Base-by-base conservation (phyloP, 2,113 vertebrate species). In the Onychostruthus taczanowskii region DNA sequence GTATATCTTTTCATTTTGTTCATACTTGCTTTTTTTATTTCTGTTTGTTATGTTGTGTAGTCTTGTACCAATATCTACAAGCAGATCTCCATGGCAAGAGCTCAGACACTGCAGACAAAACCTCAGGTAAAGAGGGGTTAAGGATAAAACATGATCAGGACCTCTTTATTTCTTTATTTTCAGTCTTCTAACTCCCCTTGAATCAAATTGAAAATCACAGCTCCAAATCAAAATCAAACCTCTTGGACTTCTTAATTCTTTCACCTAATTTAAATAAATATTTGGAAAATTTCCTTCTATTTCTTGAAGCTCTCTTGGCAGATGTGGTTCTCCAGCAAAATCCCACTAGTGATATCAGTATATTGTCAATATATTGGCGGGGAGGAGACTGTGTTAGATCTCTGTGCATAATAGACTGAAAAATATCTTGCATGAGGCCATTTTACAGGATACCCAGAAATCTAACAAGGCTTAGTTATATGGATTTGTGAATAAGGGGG, bases 31-130 rank as follows among this genome's bases (percentile, higher is more conserved):
- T 97, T 97, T 98, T 97, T 98, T 98, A 96, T 98, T 95, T 98
- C 97, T 98, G 93, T 98, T 98, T 98, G 93, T 98, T 98, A 94
- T 96, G 97, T 98, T 97, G 94, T 98, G 62, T 98, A 99, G 99
- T 99, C 97, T 98, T 99, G 98, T 99, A 98, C 98, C 98, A 98
- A 97, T 99, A 98, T 98, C 98, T 99, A 92, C 98, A 99, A 98
- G 98, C 99, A 96, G 98, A 99, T 92, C 99, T 98, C 84, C 99
- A 98, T 97, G 98, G 98, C 98, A 98, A 95, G 98, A 98, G 98
- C 97, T 98, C 98, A 94, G 98, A 98, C 96, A 84, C 98, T 94
- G 91, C 98, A 97, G 96, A 98, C 96, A 94, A 97, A 95, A 91
- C 97, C 82, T 95, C 98, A 99, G 99, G 99, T 99, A 99, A 98